Evolutionary conservation across 2,113 vertebrate species (phyloP).

Genomic region (Vulpes lagopus): DNA sequence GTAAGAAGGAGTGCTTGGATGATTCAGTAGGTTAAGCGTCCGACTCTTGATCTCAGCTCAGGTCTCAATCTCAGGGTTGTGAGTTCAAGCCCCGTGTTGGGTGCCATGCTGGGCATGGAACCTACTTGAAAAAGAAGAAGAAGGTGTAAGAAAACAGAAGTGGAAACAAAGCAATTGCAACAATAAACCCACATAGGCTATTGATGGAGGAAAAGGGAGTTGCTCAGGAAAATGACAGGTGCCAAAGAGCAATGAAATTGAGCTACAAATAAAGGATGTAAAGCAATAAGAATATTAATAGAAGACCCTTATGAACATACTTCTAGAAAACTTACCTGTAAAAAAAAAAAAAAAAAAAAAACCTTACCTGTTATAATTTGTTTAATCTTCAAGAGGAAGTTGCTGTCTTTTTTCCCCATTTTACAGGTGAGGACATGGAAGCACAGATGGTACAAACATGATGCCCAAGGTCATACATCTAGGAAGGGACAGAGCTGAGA

Average conservation of each 20-base stretch:
- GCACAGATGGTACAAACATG: too few relatives aligned
- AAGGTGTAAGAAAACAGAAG: neutral
- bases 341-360: too few relatives aligned
- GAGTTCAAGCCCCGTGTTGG: neutral
- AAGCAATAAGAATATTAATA: neutral
- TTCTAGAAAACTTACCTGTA: neutral
- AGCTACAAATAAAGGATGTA: neutral
- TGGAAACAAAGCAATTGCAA: neutral
- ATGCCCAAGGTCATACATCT: neutral
- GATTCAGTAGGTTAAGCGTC: rapidly evolving
- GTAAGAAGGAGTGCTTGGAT: neutral
- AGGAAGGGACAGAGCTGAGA: neutral
- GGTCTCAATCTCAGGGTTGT: neutral
- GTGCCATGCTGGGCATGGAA: neutral
- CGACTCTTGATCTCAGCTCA: neutral
- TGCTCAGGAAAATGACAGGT: neutral
- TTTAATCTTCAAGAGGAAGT: neutral
- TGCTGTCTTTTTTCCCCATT: neutral
- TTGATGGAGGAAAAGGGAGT: neutral
- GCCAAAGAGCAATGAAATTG: neutral
- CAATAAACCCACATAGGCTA: neutral
- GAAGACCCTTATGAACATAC: neutral
- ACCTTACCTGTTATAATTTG: neutral
- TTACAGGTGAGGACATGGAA: neutral
- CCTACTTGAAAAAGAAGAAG: too few relatives aligned